Conservation (phyloP, 2,113 vertebrate genomes). For the Halcyon senegalensis region DNA sequence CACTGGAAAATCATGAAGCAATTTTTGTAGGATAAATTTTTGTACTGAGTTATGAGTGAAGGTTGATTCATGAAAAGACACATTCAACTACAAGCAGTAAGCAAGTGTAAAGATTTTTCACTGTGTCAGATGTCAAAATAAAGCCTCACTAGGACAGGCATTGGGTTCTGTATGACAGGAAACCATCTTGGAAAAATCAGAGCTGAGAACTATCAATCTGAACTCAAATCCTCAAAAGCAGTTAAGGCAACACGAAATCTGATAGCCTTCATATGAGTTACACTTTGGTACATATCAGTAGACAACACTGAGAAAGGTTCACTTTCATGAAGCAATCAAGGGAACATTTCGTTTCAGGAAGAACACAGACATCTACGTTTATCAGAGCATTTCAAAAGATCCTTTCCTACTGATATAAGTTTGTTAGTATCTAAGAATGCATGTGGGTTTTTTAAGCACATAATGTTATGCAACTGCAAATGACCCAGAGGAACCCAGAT, state of each 20-base stretch:
- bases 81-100: background rate
- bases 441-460: background rate
- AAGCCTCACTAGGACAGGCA: background rate
- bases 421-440: background rate
- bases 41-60: background rate
- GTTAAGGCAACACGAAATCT: background rate
- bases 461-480: background rate
- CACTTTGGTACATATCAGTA: background rate
- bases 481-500: background rate
- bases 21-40: constrained; percentile 20
- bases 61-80: background rate
- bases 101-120: constrained; percentile 8
- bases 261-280: background rate
- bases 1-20: constrained; percentile 19
- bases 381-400: background rate
- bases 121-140: constrained; percentile 1
- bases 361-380: background rate
- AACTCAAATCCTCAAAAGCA: background rate
- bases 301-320: background rate
- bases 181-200: background rate
- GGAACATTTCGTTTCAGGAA: background rate
- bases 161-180: background rate
- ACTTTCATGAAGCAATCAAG: background rate
- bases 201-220: background rate
- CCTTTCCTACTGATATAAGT: accelerated